Evolutionary conservation across 1,140 invertebrate genomes (phyloP).

Genomic region (Bombus soroeensis): DNA sequence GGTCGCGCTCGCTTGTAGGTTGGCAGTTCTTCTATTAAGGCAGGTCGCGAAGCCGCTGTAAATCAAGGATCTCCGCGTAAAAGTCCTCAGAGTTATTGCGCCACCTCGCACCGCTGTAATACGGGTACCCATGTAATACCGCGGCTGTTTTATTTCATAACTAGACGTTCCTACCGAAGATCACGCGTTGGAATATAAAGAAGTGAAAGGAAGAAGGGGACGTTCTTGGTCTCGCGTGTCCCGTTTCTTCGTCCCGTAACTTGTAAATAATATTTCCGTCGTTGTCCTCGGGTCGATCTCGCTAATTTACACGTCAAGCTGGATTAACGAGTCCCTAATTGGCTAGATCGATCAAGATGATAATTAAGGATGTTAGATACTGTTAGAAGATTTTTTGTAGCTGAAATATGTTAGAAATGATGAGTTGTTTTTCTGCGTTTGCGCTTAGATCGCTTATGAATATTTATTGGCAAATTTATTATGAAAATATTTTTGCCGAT

Average conservation of each 20-base stretch:
- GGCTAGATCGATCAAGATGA: no score
- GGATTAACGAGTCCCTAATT: background rate
- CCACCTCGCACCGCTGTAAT: constrained; percentile 13
- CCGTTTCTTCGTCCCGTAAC: background rate
- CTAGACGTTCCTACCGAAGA: constrained; percentile 14
- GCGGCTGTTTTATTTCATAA: constrained; percentile 26
- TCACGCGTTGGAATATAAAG: background rate
- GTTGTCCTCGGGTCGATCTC: background rate
- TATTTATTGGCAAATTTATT: no score
- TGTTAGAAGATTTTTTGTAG: no score
- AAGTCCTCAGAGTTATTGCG: constrained; percentile 26
- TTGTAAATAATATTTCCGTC: background rate
- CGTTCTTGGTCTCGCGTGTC: background rate
- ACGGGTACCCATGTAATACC: constrained; percentile 12
- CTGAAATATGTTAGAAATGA: no score
- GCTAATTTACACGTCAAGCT: constrained; percentile 38
- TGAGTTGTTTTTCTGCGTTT: no score
- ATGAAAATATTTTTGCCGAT: no score
- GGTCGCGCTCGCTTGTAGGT: no score
- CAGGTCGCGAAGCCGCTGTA: constrained; percentile 27
- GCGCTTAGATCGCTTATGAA: no score
- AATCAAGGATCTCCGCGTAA: constrained; percentile 18
- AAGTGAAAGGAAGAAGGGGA: background rate
- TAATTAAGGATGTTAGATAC: no score
- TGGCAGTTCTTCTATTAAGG: constrained; percentile 39